Evolutionary conservation across 2,888 invertebrate genomes (phyloP), one percentile per base, ranked within the genome.

Genomic region (Conistra vaccinii): DNA sequence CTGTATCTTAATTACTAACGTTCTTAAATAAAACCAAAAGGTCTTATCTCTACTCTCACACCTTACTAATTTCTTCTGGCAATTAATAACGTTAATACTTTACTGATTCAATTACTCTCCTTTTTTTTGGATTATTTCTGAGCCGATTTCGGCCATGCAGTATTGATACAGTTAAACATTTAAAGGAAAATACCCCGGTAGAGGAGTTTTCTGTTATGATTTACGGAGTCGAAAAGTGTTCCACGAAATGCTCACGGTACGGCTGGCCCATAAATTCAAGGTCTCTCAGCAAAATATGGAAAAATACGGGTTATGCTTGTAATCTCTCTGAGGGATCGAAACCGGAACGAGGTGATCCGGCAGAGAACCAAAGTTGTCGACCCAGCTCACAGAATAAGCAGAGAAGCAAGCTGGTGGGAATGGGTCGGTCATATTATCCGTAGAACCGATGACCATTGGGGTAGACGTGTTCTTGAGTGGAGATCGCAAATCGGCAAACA

Each of bases 1-100:
- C 83, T 90, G 90, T 91, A 94, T 94, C 95, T 95, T 95, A 95
- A 95, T 95, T 94, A 93, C 92, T 89, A 88, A 90, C 89, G 90
- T 89, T 88, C 90, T 90, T 85, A 90, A 91, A 92, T 89, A 89
- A 89, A 90, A 89, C 79, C 87, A 73, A 81, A 87, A 69, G 67
- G 73, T 48, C 74, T 78, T 89, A 88, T 88, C 89, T 85, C 75
- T 14, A 14, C 69, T 61, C 76, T 75, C 77, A 80, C 88, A 81
- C 88, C 79, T 80, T 79, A 66, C 78, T 84, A 79, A 88, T 82
- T 75, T 71, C 72, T 73, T 70, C 29, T 71, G 53, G 76, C 81
- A 69, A 66, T 82, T 84, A 89, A 89, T 86, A 86, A 72, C 65
- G 72, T 63, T 86, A 74, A 87, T 78, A 70, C 73, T 62, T 66